Percentiles rank a stretch among this genome's conserved stretches.
Evolutionary conservation across 2,113 vertebrate genomes (phyloP).

Genomic region (Anguilla rostrata): DNA sequence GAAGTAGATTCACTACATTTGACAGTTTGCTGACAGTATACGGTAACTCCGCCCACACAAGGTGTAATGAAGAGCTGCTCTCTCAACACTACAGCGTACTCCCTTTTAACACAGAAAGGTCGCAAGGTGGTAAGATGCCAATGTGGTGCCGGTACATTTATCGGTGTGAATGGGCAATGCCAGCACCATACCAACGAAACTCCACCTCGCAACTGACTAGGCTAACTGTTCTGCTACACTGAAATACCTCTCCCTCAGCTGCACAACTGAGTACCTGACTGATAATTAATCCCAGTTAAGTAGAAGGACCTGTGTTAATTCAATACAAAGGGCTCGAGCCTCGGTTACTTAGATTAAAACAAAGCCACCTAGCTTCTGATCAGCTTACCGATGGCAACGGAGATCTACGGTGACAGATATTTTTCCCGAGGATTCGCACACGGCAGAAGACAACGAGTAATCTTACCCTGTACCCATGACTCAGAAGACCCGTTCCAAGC

Average conservation of each 20-base stretch:
- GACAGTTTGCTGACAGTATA: too few relatives aligned
- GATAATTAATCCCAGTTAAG: constrained; percentile 13
- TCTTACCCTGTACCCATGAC: background rate
- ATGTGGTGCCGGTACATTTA: too few relatives aligned
- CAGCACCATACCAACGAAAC: too few relatives aligned
- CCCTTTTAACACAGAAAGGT: too few relatives aligned
- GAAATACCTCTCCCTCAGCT: background rate
- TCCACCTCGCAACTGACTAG: too few relatives aligned
- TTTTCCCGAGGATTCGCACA: background rate
- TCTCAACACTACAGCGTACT: too few relatives aligned
- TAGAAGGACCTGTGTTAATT: background rate
- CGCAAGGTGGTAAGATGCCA: too few relatives aligned
- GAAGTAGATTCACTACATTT: too few relatives aligned
- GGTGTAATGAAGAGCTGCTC: too few relatives aligned
- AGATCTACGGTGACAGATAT: background rate
- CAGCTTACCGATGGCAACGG: background rate
- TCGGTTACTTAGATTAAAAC: background rate
- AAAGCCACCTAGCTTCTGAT: constrained; percentile 8
- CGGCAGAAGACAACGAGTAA: background rate
- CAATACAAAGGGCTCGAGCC: constrained; percentile 6
- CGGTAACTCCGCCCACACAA: too few relatives aligned
- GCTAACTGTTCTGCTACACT: too few relatives aligned
- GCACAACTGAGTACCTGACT: background rate
- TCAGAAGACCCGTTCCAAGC: background rate
- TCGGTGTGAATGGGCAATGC: too few relatives aligned